Percentiles rank a stretch among this genome's conserved stretches.
Conservation (phyloP, 2,888 invertebrate genomes). For the Gandaritis pyraliata region DNA sequence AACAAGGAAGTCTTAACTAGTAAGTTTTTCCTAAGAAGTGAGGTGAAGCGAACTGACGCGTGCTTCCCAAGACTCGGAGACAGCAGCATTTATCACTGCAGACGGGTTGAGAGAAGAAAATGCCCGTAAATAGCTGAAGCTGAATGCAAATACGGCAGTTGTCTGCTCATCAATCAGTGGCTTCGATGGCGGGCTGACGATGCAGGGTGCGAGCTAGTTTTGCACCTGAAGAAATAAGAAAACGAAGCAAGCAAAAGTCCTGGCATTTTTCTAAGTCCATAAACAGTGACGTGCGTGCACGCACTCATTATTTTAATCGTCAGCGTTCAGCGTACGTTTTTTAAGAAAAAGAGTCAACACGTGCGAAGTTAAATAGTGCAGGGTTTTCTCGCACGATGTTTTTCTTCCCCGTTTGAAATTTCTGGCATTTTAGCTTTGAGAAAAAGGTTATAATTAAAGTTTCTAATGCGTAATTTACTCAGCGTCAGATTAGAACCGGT, state of each 20-base stretch:
- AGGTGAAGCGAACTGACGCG: conserved; percentile 39
- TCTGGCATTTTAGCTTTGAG: too few relatives aligned
- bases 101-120: conserved; percentile 82
- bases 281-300: neutral
- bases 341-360: too few relatives aligned
- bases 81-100: conserved; percentile 73
- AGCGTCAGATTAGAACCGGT: too few relatives aligned
- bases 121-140: conserved; percentile 83
- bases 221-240: neutral
- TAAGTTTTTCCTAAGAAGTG: conserved; percentile 42
- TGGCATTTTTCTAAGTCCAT: too few relatives aligned
- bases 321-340: too few relatives aligned
- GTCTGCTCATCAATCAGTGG: conserved; percentile 81
- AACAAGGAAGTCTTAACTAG: conserved; percentile 43
- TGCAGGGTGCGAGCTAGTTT: neutral
- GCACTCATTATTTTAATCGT: neutral
- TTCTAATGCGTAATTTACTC: too few relatives aligned
- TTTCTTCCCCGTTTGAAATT: too few relatives aligned
- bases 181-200: conserved; percentile 24
- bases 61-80: conserved; percentile 39
- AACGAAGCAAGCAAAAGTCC: neutral
- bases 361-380: too few relatives aligned
- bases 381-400: too few relatives aligned
- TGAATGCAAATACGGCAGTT: conserved; percentile 82
- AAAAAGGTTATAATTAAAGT: too few relatives aligned